Base-by-base conservation (phyloP, 1,140 invertebrate species). In the Microplitis demolitor region DNA sequence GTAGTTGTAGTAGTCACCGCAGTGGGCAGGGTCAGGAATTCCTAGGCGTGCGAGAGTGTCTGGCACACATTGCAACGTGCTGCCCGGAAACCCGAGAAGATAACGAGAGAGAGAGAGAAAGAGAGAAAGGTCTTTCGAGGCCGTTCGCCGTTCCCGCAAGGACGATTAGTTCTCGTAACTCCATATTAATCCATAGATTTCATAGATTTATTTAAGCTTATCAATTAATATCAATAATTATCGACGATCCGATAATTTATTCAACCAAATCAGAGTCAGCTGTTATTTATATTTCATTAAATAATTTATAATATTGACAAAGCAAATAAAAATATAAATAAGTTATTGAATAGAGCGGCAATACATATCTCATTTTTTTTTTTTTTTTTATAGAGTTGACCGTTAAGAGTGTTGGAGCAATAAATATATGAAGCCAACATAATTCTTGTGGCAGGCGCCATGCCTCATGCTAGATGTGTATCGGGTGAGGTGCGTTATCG, bases 1-100 rank as follows among this genome's bases (percentile, higher is more conserved):
- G 75, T 45, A 45, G 39, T 63, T 78, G 51, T 70, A 82, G 78
- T 78, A 24, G 24, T 31, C 79, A 79, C 79, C 8, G 33, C 13
- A 80, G 82, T 83, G 80, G 82, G 82, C 78, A 82, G 82, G 78
- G 78, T 84, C 77, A 83, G 78, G 80, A 84, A 85, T 85, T 84
- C 79, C 76, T 82, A 80, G 78, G 78, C 75, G 78, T 77, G 78
- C 76, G 78, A 77, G 76, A 76, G 45, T 76, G 78, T 77, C 78
- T 79, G 78, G 77, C 77, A 82, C 77, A 82, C 76, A 78, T 80
- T 72, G 80, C 71, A 66, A 66, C 11, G 39, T 37, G 5, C 53
- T n/a, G 16, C 53, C 16, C 53, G 16, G 62, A 64, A 16, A 45
- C 24, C 39, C 39, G 45, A 39, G 51, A 66, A 66, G 64, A 11